Evolutionary conservation across 2,888 invertebrate species (phyloP).

Genomic region (Balanococcus diminutus): DNA sequence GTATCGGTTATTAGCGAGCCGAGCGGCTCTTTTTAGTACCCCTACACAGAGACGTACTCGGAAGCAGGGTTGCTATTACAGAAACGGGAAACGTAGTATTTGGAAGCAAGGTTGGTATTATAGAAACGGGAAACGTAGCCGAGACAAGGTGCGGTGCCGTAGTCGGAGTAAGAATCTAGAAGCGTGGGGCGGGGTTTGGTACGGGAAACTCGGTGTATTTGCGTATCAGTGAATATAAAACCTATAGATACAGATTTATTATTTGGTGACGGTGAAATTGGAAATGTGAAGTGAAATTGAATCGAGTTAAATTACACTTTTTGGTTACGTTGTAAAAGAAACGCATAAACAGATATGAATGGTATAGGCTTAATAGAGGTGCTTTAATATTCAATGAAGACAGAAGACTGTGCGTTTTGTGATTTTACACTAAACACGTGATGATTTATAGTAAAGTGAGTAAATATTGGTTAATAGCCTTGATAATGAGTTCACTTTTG

Average conservation of each 20-base stretch:
- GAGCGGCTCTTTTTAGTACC: too few relatives aligned
- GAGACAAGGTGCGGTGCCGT: too few relatives aligned
- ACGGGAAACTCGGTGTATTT: too few relatives aligned
- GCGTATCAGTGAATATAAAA: background rate
- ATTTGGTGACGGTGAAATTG: background rate
- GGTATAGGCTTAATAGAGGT: background rate
- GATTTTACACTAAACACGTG: background rate
- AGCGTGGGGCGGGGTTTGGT: too few relatives aligned
- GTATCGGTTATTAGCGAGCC: too few relatives aligned
- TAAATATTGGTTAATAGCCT: background rate
- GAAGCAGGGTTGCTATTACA: too few relatives aligned
- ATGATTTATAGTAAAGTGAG: background rate
- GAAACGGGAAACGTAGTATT: too few relatives aligned
- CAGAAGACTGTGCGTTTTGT: background rate
- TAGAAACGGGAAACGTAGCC: too few relatives aligned
- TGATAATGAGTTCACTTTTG: conserved; percentile 16
- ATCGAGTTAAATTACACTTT: background rate
- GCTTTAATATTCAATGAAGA: background rate
- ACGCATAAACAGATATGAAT: background rate
- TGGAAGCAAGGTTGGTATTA: too few relatives aligned
- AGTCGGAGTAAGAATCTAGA: too few relatives aligned
- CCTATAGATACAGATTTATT: background rate
- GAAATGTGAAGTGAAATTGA: background rate
- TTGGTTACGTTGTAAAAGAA: background rate
- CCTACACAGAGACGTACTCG: too few relatives aligned